These are phyloP conservation scores for Pseudonaja textilis DNA, from an alignment of 2,113 vertebrate genomes.

Conservation along the genomic window DNA sequence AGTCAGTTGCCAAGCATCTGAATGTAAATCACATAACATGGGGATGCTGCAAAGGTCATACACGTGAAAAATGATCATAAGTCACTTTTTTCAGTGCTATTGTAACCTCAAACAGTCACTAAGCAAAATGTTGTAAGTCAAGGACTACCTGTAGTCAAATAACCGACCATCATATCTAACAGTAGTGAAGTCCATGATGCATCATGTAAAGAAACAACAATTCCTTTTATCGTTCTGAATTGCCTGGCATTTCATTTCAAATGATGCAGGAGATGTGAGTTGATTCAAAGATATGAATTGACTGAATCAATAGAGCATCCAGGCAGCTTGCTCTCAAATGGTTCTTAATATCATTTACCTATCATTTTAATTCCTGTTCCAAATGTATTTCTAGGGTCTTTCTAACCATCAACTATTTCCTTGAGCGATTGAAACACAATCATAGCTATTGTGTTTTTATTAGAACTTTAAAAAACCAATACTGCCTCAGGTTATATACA, in stretches of 20 bases:
- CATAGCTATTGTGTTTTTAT: not conserved
- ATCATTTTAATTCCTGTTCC: not conserved
- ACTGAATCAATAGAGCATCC: not conserved
- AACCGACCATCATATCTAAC: not conserved
- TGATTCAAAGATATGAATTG: not conserved
- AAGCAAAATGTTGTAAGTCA: no score
- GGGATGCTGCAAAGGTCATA: no score
- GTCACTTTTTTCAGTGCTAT: no score
- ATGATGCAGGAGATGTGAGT: not conserved
- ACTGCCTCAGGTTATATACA: not conserved
- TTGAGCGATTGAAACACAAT: not conserved
- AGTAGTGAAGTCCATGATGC: not conserved
- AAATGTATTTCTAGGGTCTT: not conserved
- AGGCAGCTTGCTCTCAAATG: not conserved
- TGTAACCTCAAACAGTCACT: no score
- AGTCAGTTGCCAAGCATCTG: no score
- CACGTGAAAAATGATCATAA: no score
- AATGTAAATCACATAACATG: no score
- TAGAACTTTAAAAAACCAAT: not conserved
- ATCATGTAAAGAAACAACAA: not conserved
- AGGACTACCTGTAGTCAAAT: not conserved
- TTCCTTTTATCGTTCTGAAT: not conserved
- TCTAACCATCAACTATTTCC: not conserved
- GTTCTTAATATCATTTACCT: not conserved
- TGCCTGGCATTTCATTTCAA: not conserved